A percentile compares a stretch with the other conserved stretches of the same genome.
phyloP scores from a whole-genome alignment of 2,797 vertebrate species.

The Sorex maritimensis region DNA sequence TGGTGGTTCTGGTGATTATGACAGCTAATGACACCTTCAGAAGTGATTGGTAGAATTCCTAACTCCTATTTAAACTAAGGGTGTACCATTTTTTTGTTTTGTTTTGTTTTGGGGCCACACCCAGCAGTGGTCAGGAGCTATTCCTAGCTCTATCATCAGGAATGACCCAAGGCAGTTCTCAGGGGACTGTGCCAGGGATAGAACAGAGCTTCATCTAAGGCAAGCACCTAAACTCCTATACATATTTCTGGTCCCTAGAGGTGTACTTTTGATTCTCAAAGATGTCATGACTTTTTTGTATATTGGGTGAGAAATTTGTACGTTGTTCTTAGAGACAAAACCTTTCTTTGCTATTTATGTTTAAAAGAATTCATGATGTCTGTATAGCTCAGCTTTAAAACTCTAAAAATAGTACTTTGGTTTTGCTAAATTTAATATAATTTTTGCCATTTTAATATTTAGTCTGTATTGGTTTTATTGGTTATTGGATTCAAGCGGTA shows the following conservation, averaged over 20 bases:
- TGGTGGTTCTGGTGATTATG: conserved; percentile 39
- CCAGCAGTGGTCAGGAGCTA: too few species aligned
- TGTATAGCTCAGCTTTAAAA: background rate
- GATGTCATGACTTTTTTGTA: conserved; percentile 12
- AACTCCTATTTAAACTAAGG: conserved; percentile 46
- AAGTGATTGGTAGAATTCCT: conserved; percentile 43
- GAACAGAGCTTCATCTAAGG: too few species aligned
- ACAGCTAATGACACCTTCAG: background rate
- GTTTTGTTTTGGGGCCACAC: too few species aligned
- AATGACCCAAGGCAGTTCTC: too few species aligned
- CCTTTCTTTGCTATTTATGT: conserved; percentile 41
- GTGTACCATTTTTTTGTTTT: background rate
- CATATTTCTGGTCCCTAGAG: too few species aligned
- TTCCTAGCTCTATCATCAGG: too few species aligned
- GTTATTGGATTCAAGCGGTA: conserved; percentile 27
- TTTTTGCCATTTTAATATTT: conserved; percentile 60
- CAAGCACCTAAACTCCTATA: too few species aligned
- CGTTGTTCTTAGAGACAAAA: background rate
- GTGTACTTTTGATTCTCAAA: background rate
- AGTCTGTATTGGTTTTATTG: conserved; percentile 37
- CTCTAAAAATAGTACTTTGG: conserved; percentile 12
- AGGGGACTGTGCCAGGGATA: too few species aligned
- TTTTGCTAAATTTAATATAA: conserved; percentile 48
- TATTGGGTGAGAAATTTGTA: background rate
- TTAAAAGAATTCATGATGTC: background rate